Base-by-base conservation (phyloP, 1,140 invertebrate genomes). In the Aporrectodea caliginosa region DNA sequence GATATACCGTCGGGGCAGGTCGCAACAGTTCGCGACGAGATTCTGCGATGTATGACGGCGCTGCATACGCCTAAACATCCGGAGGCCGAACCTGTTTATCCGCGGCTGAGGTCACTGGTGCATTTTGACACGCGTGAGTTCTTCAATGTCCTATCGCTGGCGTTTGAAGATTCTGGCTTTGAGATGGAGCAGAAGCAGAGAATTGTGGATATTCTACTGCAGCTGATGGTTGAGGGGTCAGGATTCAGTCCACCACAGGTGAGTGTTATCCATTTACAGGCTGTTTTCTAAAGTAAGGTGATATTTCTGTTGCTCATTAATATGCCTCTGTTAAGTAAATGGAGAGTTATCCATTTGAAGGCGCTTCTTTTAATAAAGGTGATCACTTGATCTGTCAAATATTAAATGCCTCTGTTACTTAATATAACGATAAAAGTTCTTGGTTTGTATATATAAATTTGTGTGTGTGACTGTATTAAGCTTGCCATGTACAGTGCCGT, bases 101-200 rank as follows among this genome's bases (percentile, higher is more conserved):
- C 94, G 0, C 93, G 94, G 87, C 86, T 96, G 69, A 90, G 94
- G 81, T 92, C 93, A 6, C 88, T 98, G 31, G 89, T 97, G 1
- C 91, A 92, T 82, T 97, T 95, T 86, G 94, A 98, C 85, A 93
- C 94, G 0, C 90, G 93, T 75, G 95, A 96, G 84, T 96, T 96
- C 84, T 89, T 98, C 1, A 96, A 98, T 87, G 95, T 95, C 1
- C 90, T 96, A 73, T 85, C 83, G 22, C 79, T 88, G 87, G 94
- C 94, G 69, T 96, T 96, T 90, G 93, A 94, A 84, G 94, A 95
- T 84, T 90, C 90, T n/a, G 93, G 94, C 86, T 87, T 88, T 80
- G 85, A 86, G 33, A 84, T 83, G 33, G 78, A 83, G 34, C 90
- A 94, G 83, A 90, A 93, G 78, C 94, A 95, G 84, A 87, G 93